Evolutionary conservation across 2,797 vertebrate genomes (phyloP), one percentile per base, ranked within the genome.

Genomic region (Enteromius paludinosus): DNA sequence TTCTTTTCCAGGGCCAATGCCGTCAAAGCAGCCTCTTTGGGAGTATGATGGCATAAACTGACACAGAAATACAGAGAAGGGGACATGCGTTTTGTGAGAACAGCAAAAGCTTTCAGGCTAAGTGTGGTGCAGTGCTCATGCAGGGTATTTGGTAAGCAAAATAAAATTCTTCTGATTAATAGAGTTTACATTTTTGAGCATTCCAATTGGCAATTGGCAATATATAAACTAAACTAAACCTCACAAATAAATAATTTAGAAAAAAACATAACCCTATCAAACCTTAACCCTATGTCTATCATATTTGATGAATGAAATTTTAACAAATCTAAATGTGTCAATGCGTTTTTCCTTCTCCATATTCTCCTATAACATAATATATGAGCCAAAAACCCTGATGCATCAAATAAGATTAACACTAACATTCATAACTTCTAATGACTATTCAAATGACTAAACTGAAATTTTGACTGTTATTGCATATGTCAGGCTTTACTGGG

Each of bases 1-100:
- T 86, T 91, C 91, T 90, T 88, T 92, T 92, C 89, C 87, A 93
- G 90, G 91, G 91, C 88, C 89, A 90, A 90, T 62, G 23, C 54
- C 12, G 3, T 91, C 87, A 93, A 90, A 89, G 92, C 90, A 92
- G 91, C 43, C 90, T 92, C 93, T 88, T 86, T 92, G 83, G 56
- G 78, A 35, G 52, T 80, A 84, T 30, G 66, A 66, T 65, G 64
- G 5, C 12, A 80, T 30, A 65, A 79, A 82, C 41, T 59, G 30
- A n/a, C 25, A 71, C n/a, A 23, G 33, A 61, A 54, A 82, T 59
- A 35, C 23, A 41, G 7, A 54, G n/a, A 15, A 47, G 72, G 12
- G 20, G 52, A 75, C 33, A 45, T 82, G 52, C 14, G 3, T 56
- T 82, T 45, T 11, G n/a, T 49, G 23, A 43, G 18, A 75, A 75